Conservation (phyloP, 1,140 invertebrate genomes). For the Penaeus japonicus region DNA sequence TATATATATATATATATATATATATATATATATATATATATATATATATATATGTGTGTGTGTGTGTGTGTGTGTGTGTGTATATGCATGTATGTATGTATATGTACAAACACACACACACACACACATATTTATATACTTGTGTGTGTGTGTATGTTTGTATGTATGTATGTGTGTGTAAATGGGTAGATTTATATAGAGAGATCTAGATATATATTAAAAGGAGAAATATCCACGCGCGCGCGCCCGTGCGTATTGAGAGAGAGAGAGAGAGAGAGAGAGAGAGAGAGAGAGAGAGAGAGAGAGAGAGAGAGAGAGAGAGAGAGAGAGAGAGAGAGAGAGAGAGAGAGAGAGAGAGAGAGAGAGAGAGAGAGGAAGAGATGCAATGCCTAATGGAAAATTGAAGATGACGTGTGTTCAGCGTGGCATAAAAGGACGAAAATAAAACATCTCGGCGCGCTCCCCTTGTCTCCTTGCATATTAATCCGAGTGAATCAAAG, state of each 20-base stretch:
- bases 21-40: not conserved
- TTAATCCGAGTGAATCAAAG: too few species aligned
- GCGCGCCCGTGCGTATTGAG: not conserved
- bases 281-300: not conserved
- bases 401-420: not conserved
- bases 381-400: not conserved
- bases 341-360: not conserved
- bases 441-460: too few species aligned
- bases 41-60: not conserved
- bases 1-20: not conserved
- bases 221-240: not conserved
- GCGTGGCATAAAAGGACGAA: not conserved
- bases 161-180: constrained; percentile 11
- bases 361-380: not conserved
- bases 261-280: not conserved
- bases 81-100: too few species aligned
- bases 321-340: constrained; percentile 16
- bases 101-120: too few species aligned
- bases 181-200: not conserved
- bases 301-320: constrained; percentile 14
- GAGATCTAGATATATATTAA: not conserved
- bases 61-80: constrained; percentile 32
- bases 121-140: too few species aligned
- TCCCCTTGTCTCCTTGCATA: too few species aligned
- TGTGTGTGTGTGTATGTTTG: too few species aligned